Percentiles rank a stretch among this genome's conserved stretches.
Evolutionary conservation across 2,113 vertebrate genomes (phyloP).

Genomic region (Bos indicus): DNA sequence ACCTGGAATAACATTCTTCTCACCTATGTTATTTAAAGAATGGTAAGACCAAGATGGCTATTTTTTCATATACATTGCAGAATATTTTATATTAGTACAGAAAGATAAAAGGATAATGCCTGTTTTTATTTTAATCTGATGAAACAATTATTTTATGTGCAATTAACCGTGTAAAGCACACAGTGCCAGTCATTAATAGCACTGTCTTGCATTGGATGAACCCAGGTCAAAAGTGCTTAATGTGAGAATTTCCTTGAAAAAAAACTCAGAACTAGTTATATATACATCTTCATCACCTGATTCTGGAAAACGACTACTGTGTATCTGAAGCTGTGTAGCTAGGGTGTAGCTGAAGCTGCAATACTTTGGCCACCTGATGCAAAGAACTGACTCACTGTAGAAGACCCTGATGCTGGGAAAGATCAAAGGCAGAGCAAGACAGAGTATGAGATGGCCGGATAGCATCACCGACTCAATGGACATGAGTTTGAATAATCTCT

Average conservation of each 20-base stretch:
- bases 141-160: background rate
- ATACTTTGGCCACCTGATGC: background rate
- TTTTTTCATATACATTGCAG: background rate
- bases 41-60: background rate
- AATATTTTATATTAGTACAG: background rate
- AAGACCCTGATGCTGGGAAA: background rate
- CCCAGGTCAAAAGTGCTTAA: background rate
- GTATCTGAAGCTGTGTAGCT: background rate
- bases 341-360: background rate
- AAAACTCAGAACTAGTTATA: background rate
- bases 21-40: background rate
- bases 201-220: background rate
- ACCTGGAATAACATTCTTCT: background rate
- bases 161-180: background rate
- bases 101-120: background rate
- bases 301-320: background rate
- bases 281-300: background rate
- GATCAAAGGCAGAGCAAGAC: accelerated
- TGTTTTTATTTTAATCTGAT: background rate
- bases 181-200: background rate
- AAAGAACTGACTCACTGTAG: background rate
- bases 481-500: background rate
- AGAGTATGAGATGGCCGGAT: background rate
- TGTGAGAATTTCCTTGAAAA: background rate
- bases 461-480: background rate